These are phyloP conservation scores for Sebastes steindachneri DNA, from an alignment of 2,797 vertebrate species.

Conservation along the genomic window DNA sequence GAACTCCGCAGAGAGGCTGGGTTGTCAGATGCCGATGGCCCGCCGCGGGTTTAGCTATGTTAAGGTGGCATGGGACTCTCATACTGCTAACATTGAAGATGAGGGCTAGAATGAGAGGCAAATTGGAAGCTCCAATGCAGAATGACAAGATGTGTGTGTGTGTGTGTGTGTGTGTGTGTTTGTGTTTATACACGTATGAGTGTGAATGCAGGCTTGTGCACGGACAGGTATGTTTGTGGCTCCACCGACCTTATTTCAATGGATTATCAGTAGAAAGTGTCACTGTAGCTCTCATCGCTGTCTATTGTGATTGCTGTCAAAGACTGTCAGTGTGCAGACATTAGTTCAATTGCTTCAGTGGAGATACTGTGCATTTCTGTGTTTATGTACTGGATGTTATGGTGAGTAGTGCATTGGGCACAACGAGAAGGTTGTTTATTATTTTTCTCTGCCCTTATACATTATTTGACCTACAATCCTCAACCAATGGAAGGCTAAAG, in stretches of 20 bases:
- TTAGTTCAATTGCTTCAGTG: constrained; percentile 10
- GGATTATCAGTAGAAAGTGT: constrained; percentile 31
- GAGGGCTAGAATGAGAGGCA: constrained; percentile 59
- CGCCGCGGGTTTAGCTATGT: constrained; percentile 54
- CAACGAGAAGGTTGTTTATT: constrained; percentile 8
- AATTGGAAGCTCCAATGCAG: constrained; percentile 50
- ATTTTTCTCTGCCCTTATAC: neutral
- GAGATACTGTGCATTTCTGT: constrained; percentile 15
- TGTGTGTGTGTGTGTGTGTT: neutral
- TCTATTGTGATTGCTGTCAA: constrained; percentile 42
- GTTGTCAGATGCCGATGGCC: constrained; percentile 67
- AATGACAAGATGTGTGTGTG: constrained; percentile 38
- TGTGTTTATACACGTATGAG: neutral
- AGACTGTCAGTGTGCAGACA: constrained; percentile 28
- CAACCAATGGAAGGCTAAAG: neutral
- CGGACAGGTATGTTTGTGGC: constrained; percentile 22
- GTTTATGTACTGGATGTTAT: constrained; percentile 8
- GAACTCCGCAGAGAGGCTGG: constrained; percentile 67
- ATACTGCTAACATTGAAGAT: constrained; percentile 61
- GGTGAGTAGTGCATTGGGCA: neutral
- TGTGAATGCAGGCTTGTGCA: constrained; percentile 12
- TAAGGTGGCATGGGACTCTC: constrained; percentile 65
- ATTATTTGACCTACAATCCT: constrained; percentile 74
- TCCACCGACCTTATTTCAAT: constrained; percentile 21
- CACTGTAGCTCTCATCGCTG: constrained; percentile 22